These are phyloP conservation scores for Malurus cyaneus DNA, from an alignment of 2,113 vertebrate genomes.

Conservation along the genomic window DNA sequence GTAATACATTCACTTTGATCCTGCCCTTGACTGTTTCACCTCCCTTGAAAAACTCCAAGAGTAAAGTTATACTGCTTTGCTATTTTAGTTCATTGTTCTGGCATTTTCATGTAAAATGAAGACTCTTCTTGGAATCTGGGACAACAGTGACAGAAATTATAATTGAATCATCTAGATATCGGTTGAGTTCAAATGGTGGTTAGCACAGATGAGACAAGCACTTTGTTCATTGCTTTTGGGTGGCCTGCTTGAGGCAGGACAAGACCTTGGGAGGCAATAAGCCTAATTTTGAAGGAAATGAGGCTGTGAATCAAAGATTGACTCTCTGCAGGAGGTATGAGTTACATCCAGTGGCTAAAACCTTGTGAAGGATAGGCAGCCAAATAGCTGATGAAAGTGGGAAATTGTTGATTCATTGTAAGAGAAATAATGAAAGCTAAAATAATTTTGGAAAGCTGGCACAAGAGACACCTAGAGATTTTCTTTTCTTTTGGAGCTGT, in stretches of 20 bases:
- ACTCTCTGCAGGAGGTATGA: conserved; percentile 19
- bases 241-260: neutral
- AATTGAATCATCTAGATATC: neutral
- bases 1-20: neutral
- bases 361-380: neutral
- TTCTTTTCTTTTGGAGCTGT: neutral
- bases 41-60: neutral
- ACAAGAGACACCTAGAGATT: neutral
- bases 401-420: neutral
- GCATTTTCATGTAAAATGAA: neutral
- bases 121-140: neutral
- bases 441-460: neutral
- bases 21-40: neutral
- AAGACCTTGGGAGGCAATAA: neutral
- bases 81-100: neutral
- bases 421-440: neutral
- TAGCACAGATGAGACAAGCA: neutral
- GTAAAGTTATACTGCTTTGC: neutral
- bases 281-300: conserved; percentile 30
- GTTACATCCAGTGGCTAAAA: conserved; percentile 38
- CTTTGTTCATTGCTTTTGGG: neutral
- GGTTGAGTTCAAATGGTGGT: neutral
- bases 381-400: conserved; percentile 26
- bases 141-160: neutral
- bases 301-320: conserved; percentile 29